These are phyloP conservation scores for Balaeniceps rex DNA, from an alignment of 2,113 vertebrate species.

Conservation along the genomic window DNA sequence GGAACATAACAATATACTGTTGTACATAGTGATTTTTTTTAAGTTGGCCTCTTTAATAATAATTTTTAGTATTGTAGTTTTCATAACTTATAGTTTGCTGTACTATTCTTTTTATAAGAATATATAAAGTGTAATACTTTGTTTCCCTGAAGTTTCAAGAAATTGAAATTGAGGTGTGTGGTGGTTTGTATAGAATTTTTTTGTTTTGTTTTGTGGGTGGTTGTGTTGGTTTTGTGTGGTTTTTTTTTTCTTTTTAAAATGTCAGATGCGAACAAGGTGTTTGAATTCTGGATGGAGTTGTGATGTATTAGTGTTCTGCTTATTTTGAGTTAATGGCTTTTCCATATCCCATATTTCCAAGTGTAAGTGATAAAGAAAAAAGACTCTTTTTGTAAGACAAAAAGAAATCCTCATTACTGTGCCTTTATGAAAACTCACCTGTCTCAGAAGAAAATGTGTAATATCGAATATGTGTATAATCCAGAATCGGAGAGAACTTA, in stretches of 20 bases:
- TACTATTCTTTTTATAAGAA: background rate
- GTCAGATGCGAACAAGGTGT: rapidly evolving
- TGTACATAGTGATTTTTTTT: background rate
- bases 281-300: background rate
- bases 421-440: background rate
- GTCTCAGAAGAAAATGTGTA: background rate
- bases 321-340: background rate
- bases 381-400: background rate
- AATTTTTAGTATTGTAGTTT: background rate
- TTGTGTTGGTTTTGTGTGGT: too few relatives aligned
- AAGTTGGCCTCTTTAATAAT: background rate
- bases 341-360: background rate
- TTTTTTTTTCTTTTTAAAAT: background rate
- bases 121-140: background rate
- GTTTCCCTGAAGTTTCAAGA: background rate
- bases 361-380: background rate
- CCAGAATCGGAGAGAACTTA: background rate
- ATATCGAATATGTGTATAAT: background rate
- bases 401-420: background rate
- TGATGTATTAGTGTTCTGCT: background rate
- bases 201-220: background rate
- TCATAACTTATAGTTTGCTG: background rate
- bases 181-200: too few relatives aligned
- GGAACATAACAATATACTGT: background rate
- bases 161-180: background rate